Percentiles rank a stretch among this genome's conserved stretches.
Conservation (phyloP, 2,797 vertebrate species). For the Sphenodon punctatus region DNA sequence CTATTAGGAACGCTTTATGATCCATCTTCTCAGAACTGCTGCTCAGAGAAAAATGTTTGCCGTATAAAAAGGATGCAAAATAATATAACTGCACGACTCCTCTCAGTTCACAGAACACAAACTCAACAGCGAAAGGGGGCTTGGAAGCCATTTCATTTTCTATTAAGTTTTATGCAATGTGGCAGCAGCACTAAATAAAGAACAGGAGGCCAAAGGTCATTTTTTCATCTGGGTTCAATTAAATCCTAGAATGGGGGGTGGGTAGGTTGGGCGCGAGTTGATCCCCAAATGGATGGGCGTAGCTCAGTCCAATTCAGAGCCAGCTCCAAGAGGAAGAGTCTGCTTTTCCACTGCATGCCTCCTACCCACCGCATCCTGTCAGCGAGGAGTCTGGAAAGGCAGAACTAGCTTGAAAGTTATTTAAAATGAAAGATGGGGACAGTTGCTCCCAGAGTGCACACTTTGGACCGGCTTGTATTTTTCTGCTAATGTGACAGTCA, state of each 20-base stretch:
- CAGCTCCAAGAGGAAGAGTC: fast-evolving
- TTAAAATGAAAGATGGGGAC: conserved; percentile 62
- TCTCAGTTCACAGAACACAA: conserved; percentile 13
- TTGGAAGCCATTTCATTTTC: conserved; percentile 29
- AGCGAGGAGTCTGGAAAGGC: background rate
- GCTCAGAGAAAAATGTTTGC: background rate
- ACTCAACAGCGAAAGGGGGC: background rate
- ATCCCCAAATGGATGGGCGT: background rate
- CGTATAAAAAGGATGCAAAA: conserved; percentile 15
- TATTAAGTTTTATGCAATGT: conserved; percentile 23
- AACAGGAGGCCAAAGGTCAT: background rate
- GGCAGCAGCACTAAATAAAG: conserved; percentile 21
- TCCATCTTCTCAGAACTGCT: background rate
- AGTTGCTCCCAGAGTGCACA: conserved; percentile 44
- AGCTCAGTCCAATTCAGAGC: background rate
- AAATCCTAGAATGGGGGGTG: background rate
- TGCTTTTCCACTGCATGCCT: background rate
- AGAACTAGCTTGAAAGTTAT: conserved; percentile 47
- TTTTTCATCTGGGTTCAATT: background rate
- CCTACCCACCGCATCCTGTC: background rate
- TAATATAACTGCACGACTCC: conserved; percentile 7
- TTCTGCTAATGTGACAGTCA: conserved; percentile 73
- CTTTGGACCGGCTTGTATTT: conserved; percentile 58
- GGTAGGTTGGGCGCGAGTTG: background rate
- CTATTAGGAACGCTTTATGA: background rate